Base-by-base conservation (phyloP, 2,888 invertebrate species). In the Pheosia gnoma region DNA sequence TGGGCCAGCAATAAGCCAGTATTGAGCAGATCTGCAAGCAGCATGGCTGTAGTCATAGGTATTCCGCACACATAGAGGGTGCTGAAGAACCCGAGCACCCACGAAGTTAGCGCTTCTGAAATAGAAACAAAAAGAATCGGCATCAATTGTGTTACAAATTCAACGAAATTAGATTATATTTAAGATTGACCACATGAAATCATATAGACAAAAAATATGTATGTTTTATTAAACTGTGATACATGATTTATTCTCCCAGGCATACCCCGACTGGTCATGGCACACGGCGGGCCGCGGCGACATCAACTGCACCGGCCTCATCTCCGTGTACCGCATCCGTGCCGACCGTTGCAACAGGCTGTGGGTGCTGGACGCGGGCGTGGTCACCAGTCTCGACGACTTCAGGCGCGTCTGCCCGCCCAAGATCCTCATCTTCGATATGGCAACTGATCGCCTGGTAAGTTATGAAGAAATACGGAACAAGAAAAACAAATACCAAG, bases 311-410 rank as follows among this genome's bases (percentile, higher is more conserved):
- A 95, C 96, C 25, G 95, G 96, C 0, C 84, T 98, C 41, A 95
- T 97, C 60, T 97, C 97, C 0, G 97, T 97, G 54, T 97, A 97
- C 91, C 94, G 97, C 38, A 86, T 96, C 58, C 95, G 96, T 25
- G 92, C 95, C 45, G 97, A 97, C 84, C 95, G 96, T n/a, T 97
- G 97, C 88, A 96, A 97, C 85, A 94, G 97, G 25, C 90, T 97
- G 4, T 97, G 97, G 97, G 96, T 96, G 1, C 88, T 97, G 62
- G 97, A 98, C 87, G 95, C 97, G 3, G 97, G 97, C 0, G 94
- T 96, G 13, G 94, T 95, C 82, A 96, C 96, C 61, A 96, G 96
- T 5, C 84, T 96, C 59, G 96, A 96, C 62, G 95, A 96, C 80
- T 95, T 95, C 87, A 88, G 93, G 75, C 72, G 92, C 79, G 86